Evolutionary conservation across 2,113 vertebrate species (phyloP).

Genomic region (Athene cunicularia): DNA sequence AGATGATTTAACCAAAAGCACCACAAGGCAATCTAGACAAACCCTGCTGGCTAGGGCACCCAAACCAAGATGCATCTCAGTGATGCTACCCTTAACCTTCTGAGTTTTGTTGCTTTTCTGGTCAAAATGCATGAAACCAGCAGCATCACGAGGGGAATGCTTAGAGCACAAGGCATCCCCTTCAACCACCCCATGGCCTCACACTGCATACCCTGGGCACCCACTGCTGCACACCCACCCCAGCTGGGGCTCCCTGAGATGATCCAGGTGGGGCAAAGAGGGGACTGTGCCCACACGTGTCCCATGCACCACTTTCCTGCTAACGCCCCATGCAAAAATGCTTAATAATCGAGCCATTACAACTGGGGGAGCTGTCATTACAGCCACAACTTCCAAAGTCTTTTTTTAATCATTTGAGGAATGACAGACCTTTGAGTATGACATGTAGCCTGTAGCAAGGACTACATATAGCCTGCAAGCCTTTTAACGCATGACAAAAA

Average conservation of each 20-base stretch:
- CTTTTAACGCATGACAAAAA: neutral
- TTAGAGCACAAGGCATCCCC: rapidly evolving
- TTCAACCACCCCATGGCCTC: rapidly evolving
- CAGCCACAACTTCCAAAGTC: neutral
- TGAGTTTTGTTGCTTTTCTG: neutral
- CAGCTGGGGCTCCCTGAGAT: neutral
- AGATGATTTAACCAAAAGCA: neutral
- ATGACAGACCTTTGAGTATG: neutral
- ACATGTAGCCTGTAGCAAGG: neutral
- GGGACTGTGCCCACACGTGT: rapidly evolving
- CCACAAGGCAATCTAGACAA: neutral
- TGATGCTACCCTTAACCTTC: neutral
- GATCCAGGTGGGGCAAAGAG: rapidly evolving
- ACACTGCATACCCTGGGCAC: rapidly evolving
- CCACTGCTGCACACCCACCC: neutral
- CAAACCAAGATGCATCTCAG: neutral
- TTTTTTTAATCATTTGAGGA: neutral
- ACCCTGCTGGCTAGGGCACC: neutral
- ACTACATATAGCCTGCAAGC: neutral
- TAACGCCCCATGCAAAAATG: neutral
- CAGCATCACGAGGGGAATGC: neutral
- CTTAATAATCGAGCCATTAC: neutral
- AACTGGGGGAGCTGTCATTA: neutral
- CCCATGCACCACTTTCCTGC: neutral
- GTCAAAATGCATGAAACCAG: neutral